A percentile compares a stretch with the other conserved stretches of the same genome.
phyloP scores from a whole-genome alignment of 2,888 invertebrate species.

The Ennomos quercinarius region DNA sequence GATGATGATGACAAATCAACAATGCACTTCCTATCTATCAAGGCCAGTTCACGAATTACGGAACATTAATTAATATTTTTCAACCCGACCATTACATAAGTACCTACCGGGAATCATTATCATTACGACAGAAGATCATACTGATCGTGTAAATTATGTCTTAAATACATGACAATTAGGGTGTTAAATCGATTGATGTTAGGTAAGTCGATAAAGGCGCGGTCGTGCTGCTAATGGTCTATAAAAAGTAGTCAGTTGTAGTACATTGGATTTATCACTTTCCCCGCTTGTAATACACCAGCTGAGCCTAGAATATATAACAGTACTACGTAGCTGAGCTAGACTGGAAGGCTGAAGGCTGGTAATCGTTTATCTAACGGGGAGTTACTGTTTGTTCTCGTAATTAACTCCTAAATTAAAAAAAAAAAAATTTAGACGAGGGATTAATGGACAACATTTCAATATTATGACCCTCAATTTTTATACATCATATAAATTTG shows the following conservation, averaged over 20 bases:
- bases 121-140: slow-evolving; percentile 1
- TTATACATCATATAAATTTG: too few species aligned
- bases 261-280: slow-evolving; percentile 66
- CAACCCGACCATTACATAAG: slow-evolving; percentile 9
- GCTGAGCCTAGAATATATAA: too few species aligned
- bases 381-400: slow-evolving; percentile 51
- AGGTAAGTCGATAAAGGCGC: slow-evolving; percentile 27
- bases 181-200: slow-evolving; percentile 10
- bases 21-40: slow-evolving; percentile 2
- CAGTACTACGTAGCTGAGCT: too few species aligned
- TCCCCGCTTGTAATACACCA: slow-evolving; percentile 56
- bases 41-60: slow-evolving; percentile 4
- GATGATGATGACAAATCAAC: too few species aligned
- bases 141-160: slow-evolving; percentile 20
- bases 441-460: neutral
- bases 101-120: slow-evolving; percentile 8
- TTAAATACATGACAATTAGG: slow-evolving; percentile 7
- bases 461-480: too few species aligned
- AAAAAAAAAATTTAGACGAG: neutral
- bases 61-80: slow-evolving; percentile 5
- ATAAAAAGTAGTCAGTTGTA: slow-evolving; percentile 49
- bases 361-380: slow-evolving; percentile 58
- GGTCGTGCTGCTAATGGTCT: slow-evolving; percentile 42
- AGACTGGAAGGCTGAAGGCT: slow-evolving; percentile 50
- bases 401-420: slow-evolving; percentile 36